Evolutionary conservation across 2,888 invertebrate genomes (phyloP), one percentile per base, ranked within the genome.

Genomic region (Gastrophysa polygoni): DNA sequence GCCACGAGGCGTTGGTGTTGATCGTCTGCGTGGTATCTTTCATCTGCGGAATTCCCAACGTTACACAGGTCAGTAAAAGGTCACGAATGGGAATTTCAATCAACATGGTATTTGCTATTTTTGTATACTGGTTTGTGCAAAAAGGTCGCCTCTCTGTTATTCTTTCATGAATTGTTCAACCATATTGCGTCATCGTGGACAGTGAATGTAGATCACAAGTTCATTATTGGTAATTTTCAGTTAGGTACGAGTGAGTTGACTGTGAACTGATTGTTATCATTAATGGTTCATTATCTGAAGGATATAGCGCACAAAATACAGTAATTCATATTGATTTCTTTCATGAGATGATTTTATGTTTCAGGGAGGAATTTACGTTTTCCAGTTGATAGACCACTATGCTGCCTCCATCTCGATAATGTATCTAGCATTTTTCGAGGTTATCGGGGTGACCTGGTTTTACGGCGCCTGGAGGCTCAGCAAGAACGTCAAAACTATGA

Each of bases 361-460:
- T 38, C 77, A 91, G 89, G 93, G 95, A 71, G 96, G 96, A 70
- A 95, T 95, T 77, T 96, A 92, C 78, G 91, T 92, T 79, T 95
- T 96, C 79, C 95, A 95, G 84, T 80, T 96, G 65, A 91, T 96
- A 83, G 96, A 96, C 77, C 93, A 93, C 78, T 96, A 95, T 79
- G 93, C 95, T n/a, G 94, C 95, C 16, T 92, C 93, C 47, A 90
- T 95, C 73, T 93, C 95, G 58, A 92, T 96, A 56, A 91, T 96
- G 83, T 95, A 94, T 78, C 85, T 96, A 68, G 95, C 96, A 32
- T 95, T 96, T 82, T 95, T 96, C 76, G 96, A 96, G 85, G 91
- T 95, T 52, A 91, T 95, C 57, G 96, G 91, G 7, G 89, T 96
- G 64, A 89, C 93, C 4, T 96, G 96, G 95, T 91, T 94, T 77